Conservation (phyloP, 2,888 invertebrate species). For the Blastobasis lacticolella region DNA sequence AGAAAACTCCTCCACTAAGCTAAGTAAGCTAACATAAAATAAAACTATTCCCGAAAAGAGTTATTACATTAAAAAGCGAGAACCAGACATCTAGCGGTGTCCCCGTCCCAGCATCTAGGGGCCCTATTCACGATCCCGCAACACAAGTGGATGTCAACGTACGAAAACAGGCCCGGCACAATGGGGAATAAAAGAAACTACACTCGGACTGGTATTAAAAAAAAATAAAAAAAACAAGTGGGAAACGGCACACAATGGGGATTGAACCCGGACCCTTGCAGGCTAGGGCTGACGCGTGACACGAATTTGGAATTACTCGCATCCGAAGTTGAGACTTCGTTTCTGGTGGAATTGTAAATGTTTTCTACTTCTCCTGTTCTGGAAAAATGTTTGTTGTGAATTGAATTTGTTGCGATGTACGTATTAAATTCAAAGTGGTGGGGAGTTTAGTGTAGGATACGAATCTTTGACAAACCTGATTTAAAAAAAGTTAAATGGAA, state of each 20-base stretch:
- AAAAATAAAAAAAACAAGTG: conserved; percentile 48
- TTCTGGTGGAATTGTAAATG: conserved; percentile 9
- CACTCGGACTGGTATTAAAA: conserved; percentile 53
- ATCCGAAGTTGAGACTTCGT: conserved; percentile 24
- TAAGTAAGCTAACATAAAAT: conserved; percentile 2
- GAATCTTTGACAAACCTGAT: too few relatives aligned
- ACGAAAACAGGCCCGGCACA: conserved; percentile 58
- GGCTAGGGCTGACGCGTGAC: conserved; percentile 57
- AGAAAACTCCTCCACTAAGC: too few relatives aligned
- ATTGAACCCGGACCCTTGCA: conserved; percentile 50
- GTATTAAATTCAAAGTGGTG: too few relatives aligned
- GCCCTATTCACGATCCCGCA: conserved; percentile 23
- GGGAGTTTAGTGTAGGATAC: too few relatives aligned
- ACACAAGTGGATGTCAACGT: conserved; percentile 57
- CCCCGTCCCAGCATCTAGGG: not conserved
- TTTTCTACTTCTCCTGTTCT: too few relatives aligned
- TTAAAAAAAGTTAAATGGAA: too few relatives aligned
- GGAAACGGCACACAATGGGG: conserved; percentile 55
- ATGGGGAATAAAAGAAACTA: conserved; percentile 67
- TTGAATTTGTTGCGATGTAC: not conserved
- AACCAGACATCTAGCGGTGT: conserved; percentile 5
- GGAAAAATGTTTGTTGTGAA: too few relatives aligned
- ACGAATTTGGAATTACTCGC: conserved; percentile 42
- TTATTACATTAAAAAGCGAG: conserved; percentile 7
- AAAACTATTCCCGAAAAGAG: too few relatives aligned